These are phyloP conservation scores for Penaeus vannamei DNA, from an alignment of 1,140 invertebrate genomes.

Conservation along the genomic window DNA sequence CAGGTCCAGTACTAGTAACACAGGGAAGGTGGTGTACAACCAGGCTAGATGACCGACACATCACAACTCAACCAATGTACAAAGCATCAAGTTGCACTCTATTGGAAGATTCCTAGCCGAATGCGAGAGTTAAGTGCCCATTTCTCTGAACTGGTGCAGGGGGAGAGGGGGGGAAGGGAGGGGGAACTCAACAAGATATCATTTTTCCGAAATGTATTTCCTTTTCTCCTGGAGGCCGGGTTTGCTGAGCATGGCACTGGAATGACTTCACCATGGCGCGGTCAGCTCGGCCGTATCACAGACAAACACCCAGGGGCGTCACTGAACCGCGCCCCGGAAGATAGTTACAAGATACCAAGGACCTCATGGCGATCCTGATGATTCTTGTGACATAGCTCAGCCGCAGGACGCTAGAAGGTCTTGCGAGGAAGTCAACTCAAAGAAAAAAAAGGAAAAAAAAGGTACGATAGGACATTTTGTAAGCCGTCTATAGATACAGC, in stretches of 20 bases:
- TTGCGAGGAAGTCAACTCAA: slow-evolving; percentile 33
- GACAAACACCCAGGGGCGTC: slow-evolving; percentile 63
- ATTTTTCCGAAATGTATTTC: too few species aligned
- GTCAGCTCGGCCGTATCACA: slow-evolving; percentile 62
- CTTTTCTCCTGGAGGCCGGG: neutral
- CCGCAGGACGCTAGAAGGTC: slow-evolving; percentile 21
- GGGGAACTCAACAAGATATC: neutral
- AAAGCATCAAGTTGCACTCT: slow-evolving; percentile 47
- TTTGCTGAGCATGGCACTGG: slow-evolving; percentile 56
- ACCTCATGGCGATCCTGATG: slow-evolving; percentile 23
- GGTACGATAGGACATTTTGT: neutral
- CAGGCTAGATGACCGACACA: slow-evolving; percentile 59
- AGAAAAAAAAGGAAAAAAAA: slow-evolving; percentile 10
- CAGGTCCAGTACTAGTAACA: slow-evolving; percentile 60
- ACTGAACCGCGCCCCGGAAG: slow-evolving; percentile 58
- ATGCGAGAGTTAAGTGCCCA: slow-evolving; percentile 10
- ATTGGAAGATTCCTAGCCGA: slow-evolving; percentile 34
- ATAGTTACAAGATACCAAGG: slow-evolving; percentile 45
- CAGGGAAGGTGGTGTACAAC: slow-evolving; percentile 50
- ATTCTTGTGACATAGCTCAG: slow-evolving; percentile 50
- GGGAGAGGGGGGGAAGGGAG: neutral
- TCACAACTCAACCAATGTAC: slow-evolving; percentile 51
- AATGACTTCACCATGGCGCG: slow-evolving; percentile 63
- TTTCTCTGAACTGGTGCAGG: slow-evolving; percentile 45
- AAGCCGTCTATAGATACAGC: slow-evolving; percentile 59